Evolutionary conservation across 2,797 vertebrate species (phyloP), one percentile per base, ranked within the genome.

Genomic region (Tolypeutes matacus): DNA sequence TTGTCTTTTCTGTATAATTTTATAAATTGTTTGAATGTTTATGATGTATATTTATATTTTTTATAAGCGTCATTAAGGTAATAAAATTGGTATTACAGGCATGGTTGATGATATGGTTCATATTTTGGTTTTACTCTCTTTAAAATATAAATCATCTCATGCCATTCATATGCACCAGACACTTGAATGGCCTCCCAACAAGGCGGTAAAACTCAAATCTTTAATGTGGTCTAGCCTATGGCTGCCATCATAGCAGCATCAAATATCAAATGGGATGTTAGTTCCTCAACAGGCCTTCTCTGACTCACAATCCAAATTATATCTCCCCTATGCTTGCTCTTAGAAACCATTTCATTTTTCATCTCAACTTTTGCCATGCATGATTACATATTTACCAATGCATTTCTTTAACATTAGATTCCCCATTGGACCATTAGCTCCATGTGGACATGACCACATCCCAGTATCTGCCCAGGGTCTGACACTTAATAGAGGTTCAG

Each of bases 1-100:
- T 91, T 77, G n/a, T n/a, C 8, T 77, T 90, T 23, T 85, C 56
- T 81, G 27, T 69, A 10, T 21, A 78, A 23, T 86, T 81, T 75
- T 21, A 4, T 21, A 92, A 93, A 77, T 23, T 92, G 15, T 62
- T 75, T 85, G 27, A 49, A 51, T 87, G 64, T 87, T 95, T 92
- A 76, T 51, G 73, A 73, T 82, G 29, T 84, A 6, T 65, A 67
- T 39, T 73, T 80, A 21, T 49, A 82, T 46, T 88, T 88, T 65
- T 88, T 60, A 64, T 0, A 62, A 88, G 29, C 81, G 4, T 77
- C 64, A 82, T 21, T 36, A 82, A 78, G 27, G 49, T 78, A 46
- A 14, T 53, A 67, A 62, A 49, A 60, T 31, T 27, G 2, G 15
- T 86, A 29, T 83, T 87, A 62, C 1, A 70, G 29, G 6, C 7